These are phyloP conservation scores for Diadegma fenestrale DNA, from an alignment of 2,888 invertebrate species.

Conservation along the genomic window DNA sequence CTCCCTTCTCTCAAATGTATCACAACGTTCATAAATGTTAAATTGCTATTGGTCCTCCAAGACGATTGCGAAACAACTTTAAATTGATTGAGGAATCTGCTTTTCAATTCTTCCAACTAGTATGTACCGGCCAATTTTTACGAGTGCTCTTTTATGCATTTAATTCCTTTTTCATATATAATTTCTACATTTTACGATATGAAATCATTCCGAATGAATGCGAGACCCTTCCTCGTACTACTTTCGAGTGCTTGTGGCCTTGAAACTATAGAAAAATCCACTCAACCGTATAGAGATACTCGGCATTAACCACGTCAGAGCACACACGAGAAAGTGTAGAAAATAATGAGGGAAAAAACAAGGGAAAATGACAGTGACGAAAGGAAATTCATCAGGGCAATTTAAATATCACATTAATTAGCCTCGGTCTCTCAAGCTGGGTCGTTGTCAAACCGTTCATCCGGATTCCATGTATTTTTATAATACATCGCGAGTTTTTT, in stretches of 20 bases:
- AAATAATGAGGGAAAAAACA: background rate
- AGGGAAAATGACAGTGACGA: conserved; percentile 6
- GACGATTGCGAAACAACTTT: background rate
- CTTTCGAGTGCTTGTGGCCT: conserved; percentile 7
- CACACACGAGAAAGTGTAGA: background rate
- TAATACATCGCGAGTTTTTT: conserved; percentile 28
- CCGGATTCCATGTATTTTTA: conserved; percentile 6
- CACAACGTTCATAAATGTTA: background rate
- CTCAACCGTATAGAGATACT: background rate
- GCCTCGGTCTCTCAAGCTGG: conserved; percentile 6
- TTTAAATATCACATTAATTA: conserved; percentile 25
- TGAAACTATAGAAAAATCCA: background rate
- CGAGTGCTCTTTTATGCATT: background rate
- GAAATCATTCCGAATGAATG: background rate
- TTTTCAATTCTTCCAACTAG: background rate
- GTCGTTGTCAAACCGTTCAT: background rate
- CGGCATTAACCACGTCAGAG: background rate
- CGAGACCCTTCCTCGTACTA: background rate
- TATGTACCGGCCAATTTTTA: background rate
- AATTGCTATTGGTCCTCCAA: conserved; percentile 12
- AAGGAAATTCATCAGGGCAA: conserved; percentile 8
- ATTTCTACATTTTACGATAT: too few relatives aligned
- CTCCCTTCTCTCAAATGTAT: conserved; percentile 27
- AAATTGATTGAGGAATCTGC: background rate
- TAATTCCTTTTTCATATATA: too few relatives aligned